Evolutionary conservation across 2,113 vertebrate genomes (phyloP), one percentile per base, ranked within the genome.

Genomic region (Ibidorhyncha struthersii): DNA sequence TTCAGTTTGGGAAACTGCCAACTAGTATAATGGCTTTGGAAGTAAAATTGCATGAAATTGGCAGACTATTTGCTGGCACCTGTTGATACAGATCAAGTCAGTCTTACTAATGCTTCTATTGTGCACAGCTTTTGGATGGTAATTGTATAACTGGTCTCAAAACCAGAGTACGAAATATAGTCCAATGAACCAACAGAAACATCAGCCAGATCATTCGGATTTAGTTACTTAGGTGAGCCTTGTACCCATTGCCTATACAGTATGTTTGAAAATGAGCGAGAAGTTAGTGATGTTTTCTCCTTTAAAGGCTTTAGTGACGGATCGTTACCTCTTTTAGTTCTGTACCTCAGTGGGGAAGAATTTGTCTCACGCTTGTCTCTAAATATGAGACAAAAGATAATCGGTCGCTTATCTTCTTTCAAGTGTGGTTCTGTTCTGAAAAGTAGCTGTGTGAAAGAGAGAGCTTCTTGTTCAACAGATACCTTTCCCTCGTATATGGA

Each of bases 11-110:
- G 53, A 32, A 84, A 10, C 29, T 90, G 87, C 83, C 91, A 97
- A 36, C 77, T 50, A 41, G 49, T 63, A 12, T 41, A 83, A 93
- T 91, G 94, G 93, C 95, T 96, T 91, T 92, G 41, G 88, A 72
- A 95, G 73, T 45, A 89, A 73, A 95, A 80, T 47, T 43, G 81
- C 74, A 8, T 85, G 91, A 78, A 92, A 47, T 62, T 96, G 89
- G 89, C 70, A 84, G 83, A 5, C 40, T 40, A 1, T 87, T 73
- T 67, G 91, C 91, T 94, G 89, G 94, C 96, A 96, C 97, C 96
- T 96, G 93, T 94, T 96, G 92, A 15, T 73, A 25, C 12, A 74
- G 94, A 36, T 88, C 66, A 22, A 77, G 93, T 76, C 67, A 26
- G 71, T 67, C 78, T 82, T 63, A 9, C 43, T 91, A 69, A 83